A percentile compares a stretch with the other conserved stretches of the same genome.
Evolutionary conservation across 2,113 vertebrate genomes (phyloP).

Genomic region (Cariama cristata): DNA sequence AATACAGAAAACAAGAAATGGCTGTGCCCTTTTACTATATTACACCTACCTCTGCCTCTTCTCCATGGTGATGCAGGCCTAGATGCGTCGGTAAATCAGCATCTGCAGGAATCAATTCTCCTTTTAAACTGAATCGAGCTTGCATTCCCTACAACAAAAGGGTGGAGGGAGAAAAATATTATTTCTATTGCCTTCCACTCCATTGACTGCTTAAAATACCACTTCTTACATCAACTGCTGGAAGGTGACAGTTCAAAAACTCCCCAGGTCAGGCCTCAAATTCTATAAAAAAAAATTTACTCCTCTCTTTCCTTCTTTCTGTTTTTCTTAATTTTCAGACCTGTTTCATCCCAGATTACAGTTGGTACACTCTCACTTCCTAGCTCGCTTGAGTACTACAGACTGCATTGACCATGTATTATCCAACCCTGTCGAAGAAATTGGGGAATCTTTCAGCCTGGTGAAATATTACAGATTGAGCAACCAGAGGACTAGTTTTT

Average conservation of each 20-base stretch:
- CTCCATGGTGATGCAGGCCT: slow-evolving; percentile 96
- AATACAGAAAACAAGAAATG: not conserved
- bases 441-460: not conserved
- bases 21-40: not conserved
- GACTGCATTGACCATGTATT: not conserved
- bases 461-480: not conserved
- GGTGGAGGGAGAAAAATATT: not conserved
- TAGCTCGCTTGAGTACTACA: not conserved
- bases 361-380: not conserved
- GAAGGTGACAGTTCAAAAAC: not conserved
- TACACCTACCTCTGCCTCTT: slow-evolving; percentile 90
- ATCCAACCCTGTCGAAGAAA: not conserved
- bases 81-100: slow-evolving; percentile 91
- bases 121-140: slow-evolving; percentile 92
- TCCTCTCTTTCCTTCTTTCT: not conserved
- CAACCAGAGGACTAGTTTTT: not conserved
- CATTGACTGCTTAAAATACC: not conserved
- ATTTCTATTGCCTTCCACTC: not conserved
- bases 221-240: not conserved
- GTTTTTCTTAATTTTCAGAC: not conserved
- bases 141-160: slow-evolving; percentile 87
- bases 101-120: slow-evolving; percentile 85
- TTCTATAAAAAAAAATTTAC: not conserved
- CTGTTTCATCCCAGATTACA: not conserved
- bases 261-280: not conserved